phyloP scores from a whole-genome alignment of 2,888 invertebrate species.

The Nomada lathburiana region DNA sequence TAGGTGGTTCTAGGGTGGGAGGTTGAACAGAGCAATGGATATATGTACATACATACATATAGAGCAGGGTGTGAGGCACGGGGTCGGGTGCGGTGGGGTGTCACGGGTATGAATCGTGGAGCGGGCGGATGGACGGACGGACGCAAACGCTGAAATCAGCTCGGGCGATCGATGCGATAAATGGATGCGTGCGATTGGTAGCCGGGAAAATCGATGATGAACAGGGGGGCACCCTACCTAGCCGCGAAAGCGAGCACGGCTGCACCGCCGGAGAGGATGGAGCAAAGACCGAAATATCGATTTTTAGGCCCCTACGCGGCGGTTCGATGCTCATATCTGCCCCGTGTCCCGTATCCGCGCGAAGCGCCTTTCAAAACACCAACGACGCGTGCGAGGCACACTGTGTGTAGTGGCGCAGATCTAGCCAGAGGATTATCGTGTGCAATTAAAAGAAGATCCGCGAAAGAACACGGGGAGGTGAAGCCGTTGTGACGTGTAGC shows the following conservation, averaged over 20 bases:
- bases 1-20: constrained; percentile 54
- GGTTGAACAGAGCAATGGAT: constrained; percentile 43
- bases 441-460: constrained; percentile 36
- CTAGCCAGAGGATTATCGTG: constrained; percentile 42
- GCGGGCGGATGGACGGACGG: constrained; percentile 76
- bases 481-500: constrained; percentile 43
- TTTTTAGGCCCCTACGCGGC: constrained; percentile 89
- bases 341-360: constrained; percentile 78
- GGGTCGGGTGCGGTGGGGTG: constrained; percentile 48
- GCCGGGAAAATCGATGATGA: constrained; percentile 84
- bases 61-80: constrained; percentile 26
- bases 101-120: constrained; percentile 66
- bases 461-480: constrained; percentile 5
- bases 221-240: constrained; percentile 79
- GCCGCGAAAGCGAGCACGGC: constrained; percentile 69
- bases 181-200: constrained; percentile 90
- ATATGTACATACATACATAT: background rate
- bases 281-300: constrained; percentile 89
- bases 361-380: constrained; percentile 82
- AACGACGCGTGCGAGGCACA: constrained; percentile 76
- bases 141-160: constrained; percentile 83
- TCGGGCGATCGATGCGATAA: constrained; percentile 90
- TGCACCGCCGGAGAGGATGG: constrained; percentile 85
- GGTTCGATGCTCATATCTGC: constrained; percentile 84
- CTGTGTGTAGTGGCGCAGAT: constrained; percentile 60